These are phyloP conservation scores for Atractosteus spatula DNA, from an alignment of 2,113 vertebrate genomes.

Conservation along the genomic window DNA sequence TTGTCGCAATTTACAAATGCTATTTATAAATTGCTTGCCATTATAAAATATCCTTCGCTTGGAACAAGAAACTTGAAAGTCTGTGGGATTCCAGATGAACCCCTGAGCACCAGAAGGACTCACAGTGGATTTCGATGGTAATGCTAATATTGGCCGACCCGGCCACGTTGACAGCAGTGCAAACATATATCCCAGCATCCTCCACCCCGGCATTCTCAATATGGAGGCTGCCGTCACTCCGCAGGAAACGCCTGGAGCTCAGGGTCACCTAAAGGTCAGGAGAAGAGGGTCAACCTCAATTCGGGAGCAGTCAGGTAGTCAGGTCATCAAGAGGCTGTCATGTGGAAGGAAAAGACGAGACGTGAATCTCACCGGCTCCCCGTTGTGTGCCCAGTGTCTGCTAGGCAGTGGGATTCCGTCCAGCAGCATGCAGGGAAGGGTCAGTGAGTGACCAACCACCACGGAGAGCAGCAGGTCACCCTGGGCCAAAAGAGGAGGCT, in stretches of 20 bases:
- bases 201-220: constrained; percentile 54
- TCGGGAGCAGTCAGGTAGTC: no score
- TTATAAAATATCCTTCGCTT: no score
- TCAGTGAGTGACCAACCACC: constrained; percentile 69
- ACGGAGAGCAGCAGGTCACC: constrained; percentile 57
- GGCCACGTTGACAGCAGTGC: constrained; percentile 72
- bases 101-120: constrained; percentile 31
- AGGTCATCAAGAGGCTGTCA: background rate
- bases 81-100: no score
- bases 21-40: no score
- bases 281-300: background rate
- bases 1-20: no score
- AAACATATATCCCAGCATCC: constrained; percentile 76
- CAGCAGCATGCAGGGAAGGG: constrained; percentile 78
- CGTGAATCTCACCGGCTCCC: constrained; percentile 59
- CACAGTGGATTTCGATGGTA: constrained; percentile 74
- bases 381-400: constrained; percentile 76
- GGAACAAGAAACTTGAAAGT: background rate
- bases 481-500: constrained; percentile 74
- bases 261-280: constrained; percentile 56
- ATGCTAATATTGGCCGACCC: constrained; percentile 70
- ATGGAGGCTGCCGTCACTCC: constrained; percentile 80
- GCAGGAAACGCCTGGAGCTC: constrained; percentile 52
- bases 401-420: constrained; percentile 77
- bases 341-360: background rate